phyloP scores from a whole-genome alignment of 2,113 vertebrate genomes.

The Axis porcinus region DNA sequence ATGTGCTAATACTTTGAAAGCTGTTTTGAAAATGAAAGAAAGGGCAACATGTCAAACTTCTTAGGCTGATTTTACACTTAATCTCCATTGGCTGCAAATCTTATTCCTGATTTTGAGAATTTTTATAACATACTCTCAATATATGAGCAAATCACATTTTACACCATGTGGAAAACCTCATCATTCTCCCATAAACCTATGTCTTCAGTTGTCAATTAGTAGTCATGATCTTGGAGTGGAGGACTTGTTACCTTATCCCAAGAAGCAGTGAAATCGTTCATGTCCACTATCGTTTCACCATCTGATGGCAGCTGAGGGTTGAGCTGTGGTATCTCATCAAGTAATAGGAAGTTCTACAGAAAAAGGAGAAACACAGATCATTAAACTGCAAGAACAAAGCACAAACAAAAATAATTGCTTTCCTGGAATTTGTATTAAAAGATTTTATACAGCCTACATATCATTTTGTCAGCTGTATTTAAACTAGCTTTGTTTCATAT shows the following conservation, averaged over 20 bases:
- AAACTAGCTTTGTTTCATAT: background rate
- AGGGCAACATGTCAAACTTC: background rate
- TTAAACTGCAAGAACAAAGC: background rate
- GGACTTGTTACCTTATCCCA: slow-evolving; percentile 67
- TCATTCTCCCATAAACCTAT: background rate
- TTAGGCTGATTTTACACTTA: background rate
- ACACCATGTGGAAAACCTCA: background rate
- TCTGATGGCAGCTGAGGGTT: background rate
- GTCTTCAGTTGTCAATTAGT: background rate
- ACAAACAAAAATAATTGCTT: background rate
- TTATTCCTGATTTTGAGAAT: background rate
- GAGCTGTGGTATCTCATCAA: slow-evolving; percentile 37
- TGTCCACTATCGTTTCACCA: background rate
- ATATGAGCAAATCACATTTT: background rate
- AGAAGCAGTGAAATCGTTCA: slow-evolving; percentile 54
- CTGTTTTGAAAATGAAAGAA: background rate
- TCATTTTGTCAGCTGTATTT: background rate
- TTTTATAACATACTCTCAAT: background rate
- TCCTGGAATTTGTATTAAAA: background rate
- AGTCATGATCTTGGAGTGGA: rapidly evolving
- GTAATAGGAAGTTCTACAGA: slow-evolving; percentile 59
- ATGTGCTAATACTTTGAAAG: background rate
- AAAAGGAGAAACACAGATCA: background rate
- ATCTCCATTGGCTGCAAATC: background rate
- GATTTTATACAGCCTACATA: background rate